phyloP scores from a whole-genome alignment of 1,140 invertebrate species.

The Papilio glaucus region DNA sequence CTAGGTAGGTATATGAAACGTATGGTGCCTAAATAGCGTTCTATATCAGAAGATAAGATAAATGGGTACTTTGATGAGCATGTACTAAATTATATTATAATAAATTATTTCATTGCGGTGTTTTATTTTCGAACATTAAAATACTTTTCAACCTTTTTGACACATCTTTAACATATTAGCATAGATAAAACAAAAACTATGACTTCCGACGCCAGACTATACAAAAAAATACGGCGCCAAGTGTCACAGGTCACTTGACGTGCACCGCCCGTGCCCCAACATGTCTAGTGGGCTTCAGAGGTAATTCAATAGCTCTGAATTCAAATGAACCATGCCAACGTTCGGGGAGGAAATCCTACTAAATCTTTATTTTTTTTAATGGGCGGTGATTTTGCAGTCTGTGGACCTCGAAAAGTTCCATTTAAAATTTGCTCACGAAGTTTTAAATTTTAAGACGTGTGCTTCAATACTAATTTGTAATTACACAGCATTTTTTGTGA shows the following conservation, averaged over 20 bases:
- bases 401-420: neutral
- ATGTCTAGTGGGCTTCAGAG: slow-evolving; percentile 41
- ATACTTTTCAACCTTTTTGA: slow-evolving; percentile 17
- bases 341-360: slow-evolving; percentile 50
- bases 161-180: slow-evolving; percentile 20
- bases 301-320: slow-evolving; percentile 57
- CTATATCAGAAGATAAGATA: no score
- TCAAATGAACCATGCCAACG: slow-evolving; percentile 57
- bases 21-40: no score
- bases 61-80: no score
- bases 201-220: slow-evolving; percentile 44
- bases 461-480: neutral
- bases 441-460: slow-evolving; percentile 9
- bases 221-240: slow-evolving; percentile 68
- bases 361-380: neutral
- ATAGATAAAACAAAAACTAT: slow-evolving; percentile 20
- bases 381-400: slow-evolving; percentile 21
- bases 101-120: no score
- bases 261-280: slow-evolving; percentile 47
- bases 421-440: neutral
- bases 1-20: no score
- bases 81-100: neutral
- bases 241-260: slow-evolving; percentile 67
- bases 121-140: neutral
- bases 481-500: no score